These are phyloP conservation scores for Prunella fulvescens DNA, from an alignment of 2,113 vertebrate species.

Conservation along the genomic window DNA sequence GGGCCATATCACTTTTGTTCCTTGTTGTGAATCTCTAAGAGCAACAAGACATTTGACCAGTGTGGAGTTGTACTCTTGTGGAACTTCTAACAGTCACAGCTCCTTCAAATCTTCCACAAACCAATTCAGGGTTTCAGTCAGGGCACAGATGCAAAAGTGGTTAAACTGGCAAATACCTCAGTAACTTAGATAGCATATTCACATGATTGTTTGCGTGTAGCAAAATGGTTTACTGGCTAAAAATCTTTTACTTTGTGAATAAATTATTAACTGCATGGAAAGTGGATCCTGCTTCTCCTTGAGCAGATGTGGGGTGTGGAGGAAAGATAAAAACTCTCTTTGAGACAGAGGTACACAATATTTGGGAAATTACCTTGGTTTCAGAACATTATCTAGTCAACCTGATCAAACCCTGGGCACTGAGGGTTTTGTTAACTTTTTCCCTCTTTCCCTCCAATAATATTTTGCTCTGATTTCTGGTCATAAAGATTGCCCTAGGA, in stretches of 20 bases:
- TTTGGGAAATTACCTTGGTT: neutral
- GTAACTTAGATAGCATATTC: neutral
- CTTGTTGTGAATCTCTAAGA: neutral
- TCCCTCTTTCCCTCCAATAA: rapidly evolving
- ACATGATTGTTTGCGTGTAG: neutral
- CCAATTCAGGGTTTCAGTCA: neutral
- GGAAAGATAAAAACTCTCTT: neutral
- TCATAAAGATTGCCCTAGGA: neutral
- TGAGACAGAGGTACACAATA: neutral
- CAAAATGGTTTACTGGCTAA: neutral
- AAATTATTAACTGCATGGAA: neutral
- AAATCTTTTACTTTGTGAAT: neutral
- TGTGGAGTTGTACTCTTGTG: neutral
- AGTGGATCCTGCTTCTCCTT: neutral
- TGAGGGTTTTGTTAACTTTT: neutral
- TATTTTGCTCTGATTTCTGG: neutral
- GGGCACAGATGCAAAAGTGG: neutral
- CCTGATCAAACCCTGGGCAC: neutral
- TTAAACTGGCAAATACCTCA: neutral
- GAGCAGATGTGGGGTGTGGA: neutral
- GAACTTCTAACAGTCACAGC: neutral
- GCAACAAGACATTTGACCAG: neutral
- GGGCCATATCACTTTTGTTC: neutral
- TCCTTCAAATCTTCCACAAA: neutral
- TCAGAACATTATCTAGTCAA: neutral